Evolutionary conservation across 1,140 invertebrate genomes (phyloP), one percentile per base, ranked within the genome.

Genomic region (Caerostris darwini): DNA sequence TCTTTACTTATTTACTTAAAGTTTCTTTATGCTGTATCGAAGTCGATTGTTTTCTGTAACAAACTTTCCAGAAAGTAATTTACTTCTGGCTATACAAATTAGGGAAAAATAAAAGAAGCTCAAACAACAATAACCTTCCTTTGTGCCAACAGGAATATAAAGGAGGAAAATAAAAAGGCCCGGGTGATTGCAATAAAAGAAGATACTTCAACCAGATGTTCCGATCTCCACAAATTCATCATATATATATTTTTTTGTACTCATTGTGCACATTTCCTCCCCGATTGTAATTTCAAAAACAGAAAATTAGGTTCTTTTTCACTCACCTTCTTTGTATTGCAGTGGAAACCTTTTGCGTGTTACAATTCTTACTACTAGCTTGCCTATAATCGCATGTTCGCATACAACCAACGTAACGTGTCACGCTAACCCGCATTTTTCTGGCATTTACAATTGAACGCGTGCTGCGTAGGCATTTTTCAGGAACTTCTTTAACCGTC

Each of bases 241-340:
- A 81, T 85, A 90, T 14, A 61, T 61, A 77, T 81, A 57, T 90
- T 81, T 54, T 69, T 69, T 83, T 54, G 3, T 56, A 3, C 10
- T 50, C 10, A 54, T 83, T 92, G 69, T 59, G 64, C 89, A 90
- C 59, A 85, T 92, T 83, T 92, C 34, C 89, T 58, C n/a, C 34
- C 90, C 77, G 90, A 83, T 92, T 64, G 90, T 85, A 92, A 92
- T 83, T 92, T 85, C 17, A 85, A 92, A 92, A 92, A 92, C 90
- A 64, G 54, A 83, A 83, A 83, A 92, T 92, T 83, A 92, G 90
- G 81, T 83, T 92, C 90, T 83, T 92, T 92, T 92, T 92, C 90
- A 92, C 81, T 92, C 90, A 85, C 59, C 90, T 92, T 77, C 54
- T 10, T 89, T 90, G 67, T 69, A 89, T 89, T 69, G 71, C 89